Base-by-base conservation (phyloP, 2,113 vertebrate species). In the Cromileptes altivelis region DNA sequence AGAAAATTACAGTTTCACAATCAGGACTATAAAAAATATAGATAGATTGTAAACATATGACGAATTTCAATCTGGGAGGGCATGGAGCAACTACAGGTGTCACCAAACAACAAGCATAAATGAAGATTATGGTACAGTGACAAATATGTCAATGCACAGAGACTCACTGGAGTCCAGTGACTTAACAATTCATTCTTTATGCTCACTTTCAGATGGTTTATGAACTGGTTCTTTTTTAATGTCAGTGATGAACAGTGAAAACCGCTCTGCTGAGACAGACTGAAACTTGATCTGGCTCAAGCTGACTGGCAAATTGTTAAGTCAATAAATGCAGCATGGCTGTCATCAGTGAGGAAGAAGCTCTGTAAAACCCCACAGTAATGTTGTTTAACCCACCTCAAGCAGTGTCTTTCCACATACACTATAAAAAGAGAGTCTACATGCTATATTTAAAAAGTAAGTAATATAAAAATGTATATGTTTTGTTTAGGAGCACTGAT, bases 401-500 rank as follows among this genome's bases (percentile, higher is more conserved):
- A 61, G 18, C 12, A 53, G n/a, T 33, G 11, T 21, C 4, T 21
- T 7, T 40, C 45, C 25, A 50, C 25, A 19, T 42, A 42, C 13
- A 75, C 18, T 47, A 0, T 21, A 27, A 55, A 61, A 3, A 58
- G 0, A 33, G 47, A 27, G 2, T 15, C 8, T 3, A 15, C 18
- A 40, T 58, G 10, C 1, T n/a, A 8, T 19, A 21, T 30, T 1
- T 1, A 19, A 42, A 45, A 19, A 25, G 14, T 2, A 11, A 4
- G 1, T 19, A 17, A 15, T 21, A 15, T 7, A 65, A 55, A 49
- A 27, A 12, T 33, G 15, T 64, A 37, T 58, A 13, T 71, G 7
- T 9, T 68, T 87, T 75, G 27, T 72, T 82, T 27, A 89, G 88
- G 74, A 82, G 72, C 60, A 25, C 45, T 88, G 58, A 4, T 82